Base-by-base conservation (phyloP, 2,797 vertebrate genomes). In the Rhinoraja longicauda region DNA sequence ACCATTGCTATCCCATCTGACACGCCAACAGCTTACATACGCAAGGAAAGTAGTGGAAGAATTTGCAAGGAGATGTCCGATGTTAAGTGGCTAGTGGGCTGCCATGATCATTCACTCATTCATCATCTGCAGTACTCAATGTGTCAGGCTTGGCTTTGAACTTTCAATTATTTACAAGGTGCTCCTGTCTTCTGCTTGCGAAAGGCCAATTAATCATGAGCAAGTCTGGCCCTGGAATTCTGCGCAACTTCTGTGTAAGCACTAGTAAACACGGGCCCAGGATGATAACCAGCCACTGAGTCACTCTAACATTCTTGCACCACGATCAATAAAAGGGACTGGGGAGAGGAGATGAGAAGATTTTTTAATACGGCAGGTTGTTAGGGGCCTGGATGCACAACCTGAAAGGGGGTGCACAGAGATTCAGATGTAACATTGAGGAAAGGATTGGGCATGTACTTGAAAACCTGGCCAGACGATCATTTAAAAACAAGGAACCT, bases 121-220 rank as follows among this genome's bases (percentile, higher is more conserved):
- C 93, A 94, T 94, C 93, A 94, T 93, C 29, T 86, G 91, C 70
- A 70, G 86, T 29, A 81, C 92, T 86, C 53, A 93, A 72, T 73
- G 77, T 88, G 88, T 90, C 93, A 94, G 92, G 76, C 93, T 93
- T 88, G 93, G 93, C 93, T 94, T 94, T 94, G 93, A 94, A 94
- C 93, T 94, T 94, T 94, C 93, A 93, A 94, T 94, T 94, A 94
- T 94, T 94, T 94, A 94, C 93, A 94, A 78, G 84, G 93, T 90
- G 93, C 88, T 32, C 64, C 93, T 94, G 93, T 93, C 93, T 93
- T 93, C 93, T 93, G 92, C 73, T 78, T 90, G 93, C 88, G 84
- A 81, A 32, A 86, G 88, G 93, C 77, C 93, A 90, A 93, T 94
- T 93, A 90, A 94, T 94, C 93, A 93, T 17, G 45, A 75, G 67